Evolutionary conservation across 2,113 vertebrate species (phyloP), one percentile per base, ranked within the genome.

Genomic region (Tragelaphus strepsiceros): DNA sequence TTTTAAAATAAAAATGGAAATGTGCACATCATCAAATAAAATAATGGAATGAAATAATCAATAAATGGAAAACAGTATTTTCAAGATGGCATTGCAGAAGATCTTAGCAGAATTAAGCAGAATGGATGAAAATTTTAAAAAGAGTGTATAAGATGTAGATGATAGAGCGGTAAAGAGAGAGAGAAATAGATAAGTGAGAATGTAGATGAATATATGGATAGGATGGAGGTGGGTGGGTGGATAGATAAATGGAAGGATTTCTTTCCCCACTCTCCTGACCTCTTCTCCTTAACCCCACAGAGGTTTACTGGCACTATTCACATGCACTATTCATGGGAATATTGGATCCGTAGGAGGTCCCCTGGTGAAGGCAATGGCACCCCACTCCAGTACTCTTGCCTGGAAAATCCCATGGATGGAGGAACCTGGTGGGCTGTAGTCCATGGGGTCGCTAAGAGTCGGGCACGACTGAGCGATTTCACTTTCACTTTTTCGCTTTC

Each of bases 1-100:
- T 93, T 90, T 9, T 9, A 82, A 80, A 81, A 92, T 81, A 92
- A 86, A 90, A 90, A 85, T 82, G 67, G 1, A 71, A 88, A 85
- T 84, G 56, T 32, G 8, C 49, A 49, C 4, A 80, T 53, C 13
- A 87, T 92, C 30, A 91, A 53, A 96, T 93, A 85, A 91, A 62
- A 95, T 91, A 85, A 77, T 77, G 26, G 15, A 67, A 80, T 83
- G 26, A 35, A 94, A 84, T 87, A 9, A 82, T 80, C 30, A 85
- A 54, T 64, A 95, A 88, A 13, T 54, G 13, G 3, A 30, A 92
- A 84, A 71, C 30, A 77, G 15, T 56, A 8, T 89, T 56, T 85
- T 90, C 28, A 49, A 58, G 51, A 96, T 59, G 11, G 1, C 5
- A 39, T 58, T 62, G 32, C 9, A 59, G 24, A 80, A 62, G 3